Evolutionary conservation across 1,140 invertebrate species (phyloP).

Genomic region (Penaeus vannamei): DNA sequence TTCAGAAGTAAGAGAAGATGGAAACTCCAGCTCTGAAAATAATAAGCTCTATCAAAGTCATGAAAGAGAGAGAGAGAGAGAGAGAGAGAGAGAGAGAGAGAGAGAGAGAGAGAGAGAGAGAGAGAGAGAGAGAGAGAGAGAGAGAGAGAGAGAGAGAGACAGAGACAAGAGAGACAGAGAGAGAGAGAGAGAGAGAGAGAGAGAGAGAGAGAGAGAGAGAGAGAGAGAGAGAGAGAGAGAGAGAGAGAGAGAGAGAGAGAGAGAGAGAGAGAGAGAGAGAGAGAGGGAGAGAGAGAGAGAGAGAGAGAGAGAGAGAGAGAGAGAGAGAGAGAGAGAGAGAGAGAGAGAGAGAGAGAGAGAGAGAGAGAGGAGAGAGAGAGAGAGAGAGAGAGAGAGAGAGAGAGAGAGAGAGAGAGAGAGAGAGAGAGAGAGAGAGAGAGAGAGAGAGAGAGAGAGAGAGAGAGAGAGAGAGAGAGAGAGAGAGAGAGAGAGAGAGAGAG

Average conservation of each 20-base stretch:
- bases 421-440: neutral
- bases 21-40: constrained; percentile 77
- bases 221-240: neutral
- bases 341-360: neutral
- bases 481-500: too few species aligned
- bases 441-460: neutral
- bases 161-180: neutral
- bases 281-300: neutral
- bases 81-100: constrained; percentile 46
- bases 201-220: neutral
- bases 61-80: constrained; percentile 39
- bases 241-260: neutral
- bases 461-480: neutral
- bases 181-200: constrained; percentile 10
- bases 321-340: constrained; percentile 3
- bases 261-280: neutral
- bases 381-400: neutral
- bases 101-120: constrained; percentile 24
- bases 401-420: neutral
- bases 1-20: constrained; percentile 81
- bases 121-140: constrained; percentile 7
- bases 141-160: neutral
- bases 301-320: neutral
- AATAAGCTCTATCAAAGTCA: constrained; percentile 25
- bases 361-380: neutral